These are phyloP conservation scores for Polyergus mexicanus DNA, from an alignment of 1,140 invertebrate genomes.

Conservation along the genomic window DNA sequence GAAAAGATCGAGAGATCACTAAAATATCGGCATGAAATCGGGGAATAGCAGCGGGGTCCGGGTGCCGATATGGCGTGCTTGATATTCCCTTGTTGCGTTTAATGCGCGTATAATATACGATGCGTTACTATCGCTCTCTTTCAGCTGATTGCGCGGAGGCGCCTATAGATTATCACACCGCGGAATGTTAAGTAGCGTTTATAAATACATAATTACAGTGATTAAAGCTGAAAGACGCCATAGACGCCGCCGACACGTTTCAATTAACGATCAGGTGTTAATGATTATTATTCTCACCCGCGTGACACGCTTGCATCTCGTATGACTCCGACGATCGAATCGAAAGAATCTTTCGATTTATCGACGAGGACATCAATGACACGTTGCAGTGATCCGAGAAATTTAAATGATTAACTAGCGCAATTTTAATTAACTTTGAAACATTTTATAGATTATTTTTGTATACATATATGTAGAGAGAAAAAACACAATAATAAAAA, in stretches of 20 bases:
- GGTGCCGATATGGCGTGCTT: not conserved
- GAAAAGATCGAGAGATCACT: not conserved
- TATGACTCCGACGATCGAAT: not conserved
- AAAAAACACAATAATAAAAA: not conserved
- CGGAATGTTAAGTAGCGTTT: conserved; percentile 59
- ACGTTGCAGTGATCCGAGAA: not conserved
- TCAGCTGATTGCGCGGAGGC: not conserved
- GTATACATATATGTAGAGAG: not conserved
- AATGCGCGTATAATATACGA: conserved; percentile 25
- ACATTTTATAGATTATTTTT: too few species aligned
- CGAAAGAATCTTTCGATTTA: not conserved
- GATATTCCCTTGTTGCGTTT: not conserved
- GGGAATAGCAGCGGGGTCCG: not conserved
- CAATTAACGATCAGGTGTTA: conserved; percentile 61
- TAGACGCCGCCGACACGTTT: conserved; percentile 25
- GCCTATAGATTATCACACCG: conserved; percentile 14
- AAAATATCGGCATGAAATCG: conserved; percentile 18
- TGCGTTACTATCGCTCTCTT: not conserved
- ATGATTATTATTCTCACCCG: conserved; percentile 61
- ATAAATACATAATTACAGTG: conserved; percentile 62
- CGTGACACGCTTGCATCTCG: not conserved
- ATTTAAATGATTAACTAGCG: not conserved
- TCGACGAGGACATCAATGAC: not conserved
- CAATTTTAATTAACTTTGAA: not conserved
- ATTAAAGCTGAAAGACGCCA: conserved; percentile 53